These are phyloP conservation scores for Papilio polyxenes DNA, from an alignment of 1,140 invertebrate genomes.

Conservation along the genomic window DNA sequence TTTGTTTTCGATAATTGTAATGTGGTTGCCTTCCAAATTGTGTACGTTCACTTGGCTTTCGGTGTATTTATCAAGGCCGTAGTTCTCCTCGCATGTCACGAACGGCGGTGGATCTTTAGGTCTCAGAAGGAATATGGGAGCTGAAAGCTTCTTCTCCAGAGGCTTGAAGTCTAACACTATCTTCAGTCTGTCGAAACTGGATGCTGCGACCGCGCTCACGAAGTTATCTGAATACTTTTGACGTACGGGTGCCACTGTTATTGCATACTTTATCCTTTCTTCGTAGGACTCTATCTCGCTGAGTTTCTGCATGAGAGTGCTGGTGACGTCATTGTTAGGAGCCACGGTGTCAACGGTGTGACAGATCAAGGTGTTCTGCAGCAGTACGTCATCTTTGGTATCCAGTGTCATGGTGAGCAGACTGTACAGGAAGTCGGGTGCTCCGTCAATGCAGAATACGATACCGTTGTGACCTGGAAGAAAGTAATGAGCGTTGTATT, in stretches of 20 bases:
- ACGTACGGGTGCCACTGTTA: conserved; percentile 62
- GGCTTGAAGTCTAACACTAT: conserved; percentile 80
- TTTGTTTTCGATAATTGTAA: conserved; percentile 84
- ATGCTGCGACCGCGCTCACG: conserved; percentile 70
- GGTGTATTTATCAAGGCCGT: conserved; percentile 82
- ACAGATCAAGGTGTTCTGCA: conserved; percentile 82
- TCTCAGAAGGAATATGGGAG: conserved; percentile 83
- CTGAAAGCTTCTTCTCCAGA: conserved; percentile 76
- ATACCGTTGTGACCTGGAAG: conserved; percentile 78
- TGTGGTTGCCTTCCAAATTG: conserved; percentile 86
- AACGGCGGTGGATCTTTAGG: conserved; percentile 80
- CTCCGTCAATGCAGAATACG: conserved; percentile 82
- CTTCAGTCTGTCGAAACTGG: conserved; percentile 82
- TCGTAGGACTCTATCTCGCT: conserved; percentile 80
- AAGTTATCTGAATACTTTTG: conserved; percentile 78
- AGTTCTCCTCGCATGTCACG: conserved; percentile 82
- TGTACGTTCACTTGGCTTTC: conserved; percentile 79
- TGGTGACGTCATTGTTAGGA: conserved; percentile 78
- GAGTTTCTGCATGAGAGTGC: conserved; percentile 77
- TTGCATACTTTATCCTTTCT: conserved; percentile 72
- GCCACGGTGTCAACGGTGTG: conserved; percentile 79
- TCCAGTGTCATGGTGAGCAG: conserved; percentile 70
- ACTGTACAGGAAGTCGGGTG: conserved; percentile 81
- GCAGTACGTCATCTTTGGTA: conserved; percentile 71
- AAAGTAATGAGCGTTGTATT: not conserved